These are phyloP conservation scores for Hemithea aestivaria DNA, from an alignment of 2,888 invertebrate genomes.

Conservation along the genomic window DNA sequence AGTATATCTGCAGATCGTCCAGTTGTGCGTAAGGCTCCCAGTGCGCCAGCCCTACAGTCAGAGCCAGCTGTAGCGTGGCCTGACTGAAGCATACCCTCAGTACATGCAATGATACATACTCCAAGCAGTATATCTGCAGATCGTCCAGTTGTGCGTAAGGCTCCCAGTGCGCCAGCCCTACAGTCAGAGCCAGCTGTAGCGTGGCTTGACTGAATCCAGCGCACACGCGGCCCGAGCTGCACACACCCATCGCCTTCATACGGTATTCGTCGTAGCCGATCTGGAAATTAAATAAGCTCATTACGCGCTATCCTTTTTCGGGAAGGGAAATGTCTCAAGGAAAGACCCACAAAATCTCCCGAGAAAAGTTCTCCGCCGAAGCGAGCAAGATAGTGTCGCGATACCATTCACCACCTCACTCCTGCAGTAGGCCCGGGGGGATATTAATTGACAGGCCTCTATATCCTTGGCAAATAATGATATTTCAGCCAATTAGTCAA, in stretches of 20 bases:
- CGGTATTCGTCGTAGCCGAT: slow-evolving; percentile 71
- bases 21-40: slow-evolving; percentile 70
- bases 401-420: no score
- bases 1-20: slow-evolving; percentile 56
- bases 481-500: no score
- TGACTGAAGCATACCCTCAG: no score
- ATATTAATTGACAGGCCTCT: no score
- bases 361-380: no score
- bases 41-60: slow-evolving; percentile 56
- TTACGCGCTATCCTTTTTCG: no score
- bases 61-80: slow-evolving; percentile 53
- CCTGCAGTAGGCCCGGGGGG: no score
- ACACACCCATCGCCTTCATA: slow-evolving; percentile 65
- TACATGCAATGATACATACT: slow-evolving; percentile 52
- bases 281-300: slow-evolving; percentile 32
- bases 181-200: slow-evolving; percentile 54
- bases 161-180: slow-evolving; percentile 63
- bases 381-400: no score
- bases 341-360: no score
- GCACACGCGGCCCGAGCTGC: slow-evolving; percentile 57
- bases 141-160: slow-evolving; percentile 68
- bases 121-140: slow-evolving; percentile 52
- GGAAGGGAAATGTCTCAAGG: no score
- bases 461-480: no score
- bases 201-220: slow-evolving; percentile 51